Evolutionary conservation across 2,888 invertebrate species (phyloP).

Genomic region (Machimus rusticus): DNA sequence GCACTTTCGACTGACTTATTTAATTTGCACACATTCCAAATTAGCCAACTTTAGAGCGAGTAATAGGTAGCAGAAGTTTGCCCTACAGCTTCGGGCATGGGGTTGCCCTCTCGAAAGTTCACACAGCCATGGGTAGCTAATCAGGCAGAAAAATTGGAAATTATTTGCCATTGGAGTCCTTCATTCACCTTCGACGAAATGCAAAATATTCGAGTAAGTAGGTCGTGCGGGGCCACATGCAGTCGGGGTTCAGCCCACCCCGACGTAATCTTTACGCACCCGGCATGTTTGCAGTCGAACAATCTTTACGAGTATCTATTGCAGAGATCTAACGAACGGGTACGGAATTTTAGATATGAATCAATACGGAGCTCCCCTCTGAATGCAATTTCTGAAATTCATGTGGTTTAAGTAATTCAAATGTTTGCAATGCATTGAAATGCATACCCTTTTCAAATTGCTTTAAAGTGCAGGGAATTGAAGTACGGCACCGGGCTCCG

Average conservation of each 20-base stretch:
- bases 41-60: neutral
- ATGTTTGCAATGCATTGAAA: conserved; percentile 47
- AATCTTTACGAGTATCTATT: conserved; percentile 1
- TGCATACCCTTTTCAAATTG: conserved; percentile 44
- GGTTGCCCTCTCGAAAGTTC: neutral
- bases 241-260: neutral
- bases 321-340: neutral
- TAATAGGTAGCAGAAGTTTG: neutral
- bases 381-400: conserved; percentile 46
- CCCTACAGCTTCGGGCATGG: neutral
- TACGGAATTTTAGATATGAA: conserved; percentile 36
- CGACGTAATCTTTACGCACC: neutral
- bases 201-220: neutral
- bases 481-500: neutral
- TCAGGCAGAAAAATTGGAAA: conserved; percentile 5
- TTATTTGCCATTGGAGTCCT: neutral
- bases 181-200: neutral
- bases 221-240: neutral
- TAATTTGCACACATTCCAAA: neutral
- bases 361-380: conserved; percentile 37
- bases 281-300: neutral
- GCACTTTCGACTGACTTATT: neutral
- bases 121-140: neutral
- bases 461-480: conserved; percentile 38
- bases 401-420: conserved; percentile 47